Evolutionary conservation across 1,140 invertebrate species (phyloP).

Genomic region (Batillaria attramentaria): DNA sequence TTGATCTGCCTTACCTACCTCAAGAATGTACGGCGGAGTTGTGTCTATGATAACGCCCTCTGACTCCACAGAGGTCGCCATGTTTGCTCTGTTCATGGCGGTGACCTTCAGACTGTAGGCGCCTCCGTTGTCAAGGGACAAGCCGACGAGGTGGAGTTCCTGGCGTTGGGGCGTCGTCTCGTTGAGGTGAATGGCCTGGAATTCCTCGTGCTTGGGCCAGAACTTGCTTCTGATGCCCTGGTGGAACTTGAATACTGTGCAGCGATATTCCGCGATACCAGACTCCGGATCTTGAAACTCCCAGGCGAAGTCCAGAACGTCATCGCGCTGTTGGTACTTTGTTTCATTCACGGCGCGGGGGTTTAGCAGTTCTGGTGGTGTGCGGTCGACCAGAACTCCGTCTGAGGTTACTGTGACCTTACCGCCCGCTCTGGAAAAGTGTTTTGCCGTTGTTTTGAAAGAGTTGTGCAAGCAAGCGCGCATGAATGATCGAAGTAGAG

Average conservation of each 20-base stretch:
- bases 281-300: conserved; percentile 47
- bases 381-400: conserved; percentile 46
- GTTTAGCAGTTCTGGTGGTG: conserved; percentile 36
- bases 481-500: no score
- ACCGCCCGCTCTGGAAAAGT: conserved; percentile 31
- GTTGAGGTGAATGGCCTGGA: conserved; percentile 4
- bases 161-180: not conserved
- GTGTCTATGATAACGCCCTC: conserved; percentile 37
- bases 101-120: conserved; percentile 40
- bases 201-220: conserved; percentile 31
- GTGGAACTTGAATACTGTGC: conserved; percentile 31
- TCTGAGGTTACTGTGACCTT: conserved; percentile 19
- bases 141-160: conserved; percentile 19
- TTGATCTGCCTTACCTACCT: conserved; percentile 26
- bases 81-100: conserved; percentile 37
- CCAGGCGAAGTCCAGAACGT: conserved; percentile 33
- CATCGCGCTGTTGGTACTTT: conserved; percentile 31
- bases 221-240: conserved; percentile 36
- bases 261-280: conserved; percentile 44
- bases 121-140: conserved; percentile 36
- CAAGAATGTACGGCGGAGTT: conserved; percentile 34
- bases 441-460: not conserved
- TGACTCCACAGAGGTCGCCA: conserved; percentile 31
- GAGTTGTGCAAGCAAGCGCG: not conserved
- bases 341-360: conserved; percentile 28